These are phyloP conservation scores for Acanthoscelides obtectus DNA, from an alignment of 2,888 invertebrate species.

Conservation along the genomic window DNA sequence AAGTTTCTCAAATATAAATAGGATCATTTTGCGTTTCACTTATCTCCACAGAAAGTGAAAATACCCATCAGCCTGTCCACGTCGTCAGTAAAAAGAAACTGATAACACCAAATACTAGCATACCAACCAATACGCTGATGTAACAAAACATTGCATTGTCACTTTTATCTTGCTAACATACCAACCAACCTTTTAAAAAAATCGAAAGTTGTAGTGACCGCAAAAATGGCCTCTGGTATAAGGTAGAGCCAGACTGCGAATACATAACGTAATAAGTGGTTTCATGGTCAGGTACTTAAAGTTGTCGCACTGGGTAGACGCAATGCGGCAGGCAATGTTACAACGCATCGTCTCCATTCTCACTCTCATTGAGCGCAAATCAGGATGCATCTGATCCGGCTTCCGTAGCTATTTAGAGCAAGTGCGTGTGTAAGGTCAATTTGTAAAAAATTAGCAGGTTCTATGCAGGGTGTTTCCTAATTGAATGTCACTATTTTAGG, in stretches of 20 bases:
- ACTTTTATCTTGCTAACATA: neutral
- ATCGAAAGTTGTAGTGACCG: neutral
- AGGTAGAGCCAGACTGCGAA: neutral
- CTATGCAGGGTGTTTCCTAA: neutral
- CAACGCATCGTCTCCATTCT: neutral
- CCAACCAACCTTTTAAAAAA: neutral
- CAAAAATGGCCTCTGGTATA: neutral
- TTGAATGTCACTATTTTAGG: too few species aligned
- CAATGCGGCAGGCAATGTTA: too few species aligned
- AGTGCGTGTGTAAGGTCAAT: neutral
- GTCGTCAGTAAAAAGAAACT: neutral
- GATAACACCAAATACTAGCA: neutral
- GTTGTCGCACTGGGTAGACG: neutral
- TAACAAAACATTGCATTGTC: neutral
- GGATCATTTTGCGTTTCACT: neutral
- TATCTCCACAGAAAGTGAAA: neutral
- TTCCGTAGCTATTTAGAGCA: neutral
- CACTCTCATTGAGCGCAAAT: neutral
- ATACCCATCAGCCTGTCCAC: neutral
- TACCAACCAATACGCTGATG: neutral
- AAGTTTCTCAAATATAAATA: neutral
- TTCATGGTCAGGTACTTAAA: neutral
- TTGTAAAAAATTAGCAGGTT: neutral
- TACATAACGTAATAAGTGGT: neutral
- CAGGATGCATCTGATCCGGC: neutral